phyloP scores from a whole-genome alignment of 1,140 invertebrate species.

The Littorina saxatilis region DNA sequence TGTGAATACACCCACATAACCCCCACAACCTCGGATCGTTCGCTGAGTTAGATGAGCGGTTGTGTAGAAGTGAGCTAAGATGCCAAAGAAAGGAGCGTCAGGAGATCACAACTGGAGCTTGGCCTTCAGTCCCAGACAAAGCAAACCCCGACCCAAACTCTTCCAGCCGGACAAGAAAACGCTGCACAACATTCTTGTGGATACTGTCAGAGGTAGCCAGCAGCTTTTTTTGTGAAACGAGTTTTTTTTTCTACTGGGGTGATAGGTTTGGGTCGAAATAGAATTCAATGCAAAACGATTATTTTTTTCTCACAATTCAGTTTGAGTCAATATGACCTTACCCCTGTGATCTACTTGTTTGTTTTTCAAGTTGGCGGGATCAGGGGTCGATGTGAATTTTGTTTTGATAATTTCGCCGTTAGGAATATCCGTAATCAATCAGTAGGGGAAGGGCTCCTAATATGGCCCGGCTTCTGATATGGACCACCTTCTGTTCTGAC shows the following conservation, averaged over 20 bases:
- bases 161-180: constrained; percentile 58
- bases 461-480: too few species aligned
- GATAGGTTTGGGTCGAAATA: not conserved
- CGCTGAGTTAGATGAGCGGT: not conserved
- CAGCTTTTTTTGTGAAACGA: not conserved
- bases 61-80: constrained; percentile 29
- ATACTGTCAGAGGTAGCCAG: constrained; percentile 53
- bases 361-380: too few species aligned
- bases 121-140: constrained; percentile 51
- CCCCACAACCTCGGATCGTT: too few species aligned
- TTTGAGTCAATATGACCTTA: not conserved
- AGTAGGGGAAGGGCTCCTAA: too few species aligned
- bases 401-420: too few species aligned
- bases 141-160: constrained; percentile 51
- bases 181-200: constrained; percentile 55
- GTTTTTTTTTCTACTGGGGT: not conserved
- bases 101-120: constrained; percentile 50
- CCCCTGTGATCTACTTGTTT: not conserved
- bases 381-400: too few species aligned
- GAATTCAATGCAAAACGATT: not conserved
- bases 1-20: too few species aligned
- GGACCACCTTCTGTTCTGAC: too few species aligned
- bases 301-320: not conserved
- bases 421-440: too few species aligned
- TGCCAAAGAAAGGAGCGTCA: constrained; percentile 62